These are phyloP conservation scores for Rissa tridactyla DNA, from an alignment of 2,113 vertebrate species.

Conservation along the genomic window DNA sequence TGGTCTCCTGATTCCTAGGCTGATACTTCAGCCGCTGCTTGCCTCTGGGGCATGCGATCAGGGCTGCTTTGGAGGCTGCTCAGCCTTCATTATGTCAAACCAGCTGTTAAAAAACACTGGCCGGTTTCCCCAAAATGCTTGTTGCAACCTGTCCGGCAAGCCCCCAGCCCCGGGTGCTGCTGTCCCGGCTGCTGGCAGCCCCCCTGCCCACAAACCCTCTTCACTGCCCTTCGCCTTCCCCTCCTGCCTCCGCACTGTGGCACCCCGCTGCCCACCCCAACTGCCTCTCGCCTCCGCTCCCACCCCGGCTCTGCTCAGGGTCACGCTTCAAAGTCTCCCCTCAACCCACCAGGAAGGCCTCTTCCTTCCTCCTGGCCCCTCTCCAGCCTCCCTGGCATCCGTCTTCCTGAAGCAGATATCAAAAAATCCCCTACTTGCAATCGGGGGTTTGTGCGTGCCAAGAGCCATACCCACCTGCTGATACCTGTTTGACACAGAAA, in stretches of 20 bases:
- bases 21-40: background rate
- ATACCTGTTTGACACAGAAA: background rate
- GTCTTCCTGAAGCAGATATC: background rate
- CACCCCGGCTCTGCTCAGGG: background rate
- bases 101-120: background rate
- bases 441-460: background rate
- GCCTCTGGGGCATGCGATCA: background rate
- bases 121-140: background rate
- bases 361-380: constrained; percentile 37
- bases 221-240: background rate
- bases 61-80: background rate
- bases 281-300: background rate
- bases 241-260: background rate
- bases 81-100: background rate
- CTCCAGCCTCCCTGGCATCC: background rate
- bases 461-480: constrained; percentile 1
- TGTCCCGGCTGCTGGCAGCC: background rate
- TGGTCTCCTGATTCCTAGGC: background rate
- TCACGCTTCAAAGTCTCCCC: background rate
- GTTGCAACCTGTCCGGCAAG: background rate
- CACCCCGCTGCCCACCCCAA: accelerated
- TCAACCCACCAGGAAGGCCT: background rate
- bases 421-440: constrained; percentile 29
- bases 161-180: background rate
- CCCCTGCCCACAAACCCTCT: background rate